phyloP scores from a whole-genome alignment of 1,140 invertebrate species.

The Heliconius congener region DNA sequence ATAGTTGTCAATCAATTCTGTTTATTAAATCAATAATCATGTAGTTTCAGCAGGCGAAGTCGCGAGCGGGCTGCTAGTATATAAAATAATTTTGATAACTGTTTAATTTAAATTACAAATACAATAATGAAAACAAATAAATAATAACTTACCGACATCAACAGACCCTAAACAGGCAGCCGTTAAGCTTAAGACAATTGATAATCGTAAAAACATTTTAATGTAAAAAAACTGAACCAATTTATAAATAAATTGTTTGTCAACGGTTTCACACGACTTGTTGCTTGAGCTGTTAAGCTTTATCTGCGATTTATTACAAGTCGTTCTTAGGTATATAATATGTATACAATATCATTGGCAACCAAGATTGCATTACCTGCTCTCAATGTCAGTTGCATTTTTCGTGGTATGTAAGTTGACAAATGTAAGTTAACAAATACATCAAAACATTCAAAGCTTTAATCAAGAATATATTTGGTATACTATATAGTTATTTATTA shows the following conservation, averaged over 20 bases:
- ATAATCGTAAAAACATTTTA: constrained; percentile 22
- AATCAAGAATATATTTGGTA: background rate
- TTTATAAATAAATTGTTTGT: background rate
- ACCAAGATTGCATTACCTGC: constrained; percentile 27
- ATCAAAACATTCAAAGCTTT: background rate
- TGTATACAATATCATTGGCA: constrained; percentile 15
- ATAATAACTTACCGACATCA: constrained; percentile 52
- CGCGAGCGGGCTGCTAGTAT: too few relatives aligned
- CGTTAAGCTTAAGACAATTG: constrained; percentile 8
- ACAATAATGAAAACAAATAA: too few relatives aligned
- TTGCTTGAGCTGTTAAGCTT: constrained; percentile 18
- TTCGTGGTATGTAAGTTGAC: background rate
- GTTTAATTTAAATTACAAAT: too few relatives aligned
- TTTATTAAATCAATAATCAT: too few relatives aligned
- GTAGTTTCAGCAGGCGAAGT: too few relatives aligned
- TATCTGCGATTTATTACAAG: constrained; percentile 21
- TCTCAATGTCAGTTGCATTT: constrained; percentile 28
- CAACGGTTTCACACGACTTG: constrained; percentile 22
- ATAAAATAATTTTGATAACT: too few relatives aligned
- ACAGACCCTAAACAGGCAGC: constrained; percentile 43
- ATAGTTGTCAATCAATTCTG: too few relatives aligned
- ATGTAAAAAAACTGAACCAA: background rate
- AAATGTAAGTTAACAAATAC: background rate
- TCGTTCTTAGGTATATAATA: constrained; percentile 5
- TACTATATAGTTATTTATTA: background rate